Evolutionary conservation across 2,113 vertebrate genomes (phyloP), one percentile per base, ranked within the genome.

Genomic region (Corydoras maculifer): DNA sequence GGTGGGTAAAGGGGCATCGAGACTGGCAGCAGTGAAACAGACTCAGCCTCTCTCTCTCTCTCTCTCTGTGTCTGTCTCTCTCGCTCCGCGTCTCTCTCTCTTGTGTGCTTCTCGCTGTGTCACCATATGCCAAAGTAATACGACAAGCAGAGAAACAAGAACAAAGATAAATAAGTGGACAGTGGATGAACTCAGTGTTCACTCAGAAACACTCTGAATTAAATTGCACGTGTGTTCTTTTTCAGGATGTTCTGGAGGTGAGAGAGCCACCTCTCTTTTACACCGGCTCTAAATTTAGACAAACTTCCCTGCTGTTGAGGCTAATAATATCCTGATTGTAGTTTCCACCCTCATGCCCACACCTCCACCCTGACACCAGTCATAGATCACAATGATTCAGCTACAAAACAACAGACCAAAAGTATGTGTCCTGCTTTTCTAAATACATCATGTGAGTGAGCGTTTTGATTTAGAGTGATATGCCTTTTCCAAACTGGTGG

Each of bases 41-140:
- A 43, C 35, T 43, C 35, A 8, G 18, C 18, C 35, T 5, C 4
- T 5, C 35, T 43, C 35, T 43, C 35, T 43, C 35, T 43, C 2
- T 10, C 13, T 12, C 35, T 64, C 6, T 25, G 10, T 69, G 6
- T 49, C 18, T 75, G 6, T 18, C 5, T 54, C 50, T 74, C 51
- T n/a, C 31, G 59, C 32, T 8, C 48, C 18, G 43, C 51, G 53
- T 9, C 13, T 72, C 57, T 63, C 29, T 51, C 50, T 61, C 31
- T 35, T 59, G 51, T 12, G 35, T 64, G 67, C 70, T 73, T 70
- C 87, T 82, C 76, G 82, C 83, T 85, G 86, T 71, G 81, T 59
- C 74, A 0, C 87, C 86, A 87, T 87, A 87, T 88, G 86, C 79
- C 76, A 32, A 67, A 71, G 29, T 73, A 53, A 30, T 63, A 62